Evolutionary conservation across 2,113 vertebrate species (phyloP), one percentile per base, ranked within the genome.

Genomic region (Lophochroa leadbeateri): DNA sequence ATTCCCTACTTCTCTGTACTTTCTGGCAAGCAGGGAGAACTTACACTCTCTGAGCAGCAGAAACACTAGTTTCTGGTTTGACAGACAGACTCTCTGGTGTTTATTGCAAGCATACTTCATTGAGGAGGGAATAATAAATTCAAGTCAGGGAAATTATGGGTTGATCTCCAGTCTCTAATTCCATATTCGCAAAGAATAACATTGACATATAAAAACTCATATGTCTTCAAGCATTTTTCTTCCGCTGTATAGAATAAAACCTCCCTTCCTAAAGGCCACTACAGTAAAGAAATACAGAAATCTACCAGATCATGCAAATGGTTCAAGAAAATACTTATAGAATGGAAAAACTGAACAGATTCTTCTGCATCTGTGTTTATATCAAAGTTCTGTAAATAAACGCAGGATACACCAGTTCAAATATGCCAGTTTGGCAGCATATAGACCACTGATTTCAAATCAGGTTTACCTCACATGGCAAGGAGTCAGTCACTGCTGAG

Each of bases 361-460:
- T 94, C 33, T 95, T 85, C 43, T 82, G 31, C 90, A 74, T 94
- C 63, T 94, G 84, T 93, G 89, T 96, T 92, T 96, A 53, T 79
- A 76, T 47, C 11, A 10, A 82, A 95, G 37, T 60, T 29, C 47
- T 80, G 67, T 94, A 91, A 95, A 91, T 88, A 95, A 92, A 86
- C 87, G 55, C 53, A 82, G 46, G 49, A 72, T 82, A 44, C 29
- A 65, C 76, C 57, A 46, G 74, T 77, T 92, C 53, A 91, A 79
- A 91, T 65, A 88, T 85, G 84, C 11, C 44, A 46, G 23, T 90
- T 92, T 95, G 90, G 87, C 90, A 96, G 72, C 31, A 35, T 24
- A 8, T 52, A 41, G 17, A 83, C 24, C 55, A 63, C 15, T 46
- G 33, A 25, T 77, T 93, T 90, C 39, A 92, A 87, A 79, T 53